Evolutionary conservation across 2,888 invertebrate genomes (phyloP), one percentile per base, ranked within the genome.

Genomic region (Papilio elwesi): DNA sequence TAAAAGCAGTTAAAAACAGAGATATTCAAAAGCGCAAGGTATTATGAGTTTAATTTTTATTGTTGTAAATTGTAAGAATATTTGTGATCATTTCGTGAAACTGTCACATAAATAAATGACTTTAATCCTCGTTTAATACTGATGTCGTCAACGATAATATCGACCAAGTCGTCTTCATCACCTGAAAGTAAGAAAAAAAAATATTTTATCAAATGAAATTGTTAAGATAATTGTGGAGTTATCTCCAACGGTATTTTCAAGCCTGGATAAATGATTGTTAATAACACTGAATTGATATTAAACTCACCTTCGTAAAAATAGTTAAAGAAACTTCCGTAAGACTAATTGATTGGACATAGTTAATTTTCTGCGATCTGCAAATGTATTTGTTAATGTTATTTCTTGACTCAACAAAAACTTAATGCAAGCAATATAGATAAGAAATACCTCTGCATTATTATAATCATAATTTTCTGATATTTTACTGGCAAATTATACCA

Each of bases 361-460:
- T 47, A 43, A 55, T 57, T 93, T 59, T 59, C 10, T 38, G 59
- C 9, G 59, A 59, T 15, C 59, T 59, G 15, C 8, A 59, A 59
- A n/a, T 43, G 8, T 43, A 49, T 64, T 5, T 64, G 85, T 9
- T 43, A 43, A 43, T 6, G 43, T 43, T 43, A 26, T 43, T 43
- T 43, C 7, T 43, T 43, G 43, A 43, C 26, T 26, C 26, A 26
- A 26, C 4, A 43, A 43, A 43, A 9, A 43, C 43, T 4, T 43
- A 43, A 43, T 6, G 7, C 9, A 10, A 57, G n/a, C n/a, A n/a
- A 26, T 26, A 26, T 26, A 13, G 10, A 10, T 48, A 47, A 49
- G 7, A 68, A 15, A 68, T 68, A 72, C 72, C 72, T n/a, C 47
- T 52, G 47, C 63, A 68, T 13, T 53, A 68, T 55, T 1, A 68